Conservation (phyloP, 2,888 invertebrate genomes). For the Salticus scenicus region DNA sequence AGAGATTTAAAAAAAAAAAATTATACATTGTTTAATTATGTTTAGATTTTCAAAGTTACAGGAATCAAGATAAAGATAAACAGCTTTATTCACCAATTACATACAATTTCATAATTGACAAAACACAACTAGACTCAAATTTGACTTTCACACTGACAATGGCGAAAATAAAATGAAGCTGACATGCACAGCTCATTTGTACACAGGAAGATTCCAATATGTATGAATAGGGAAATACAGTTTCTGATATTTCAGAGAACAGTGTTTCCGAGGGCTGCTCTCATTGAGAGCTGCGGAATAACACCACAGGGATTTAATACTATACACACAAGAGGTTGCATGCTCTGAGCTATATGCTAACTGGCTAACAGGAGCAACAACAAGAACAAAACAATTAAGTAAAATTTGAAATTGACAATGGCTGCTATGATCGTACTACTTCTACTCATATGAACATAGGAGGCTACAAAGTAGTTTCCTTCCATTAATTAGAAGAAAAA, state of each 20-base stretch:
- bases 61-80: constrained; percentile 74
- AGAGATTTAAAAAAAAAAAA: not conserved
- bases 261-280: constrained; percentile 64
- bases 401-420: constrained; percentile 68
- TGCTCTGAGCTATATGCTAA: constrained; percentile 67
- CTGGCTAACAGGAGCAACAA: constrained; percentile 66
- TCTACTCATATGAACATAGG: constrained; percentile 68
- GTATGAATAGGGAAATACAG: constrained; percentile 63
- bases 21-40: not conserved
- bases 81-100: constrained; percentile 77
- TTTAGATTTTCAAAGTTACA: not conserved
- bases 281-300: constrained; percentile 54
- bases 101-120: constrained; percentile 74
- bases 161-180: constrained; percentile 69
- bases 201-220: constrained; percentile 68
- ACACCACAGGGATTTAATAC: constrained; percentile 62
- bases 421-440: constrained; percentile 61
- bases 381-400: constrained; percentile 69
- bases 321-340: constrained; percentile 67
- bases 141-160: constrained; percentile 70
- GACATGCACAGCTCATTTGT: constrained; percentile 70
- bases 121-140: constrained; percentile 73
- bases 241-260: constrained; percentile 57
- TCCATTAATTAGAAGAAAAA: constrained; percentile 61
- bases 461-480: constrained; percentile 64